Percentiles rank a stretch among this genome's conserved stretches.
These are phyloP conservation scores for Syngnathus scovelli DNA, from an alignment of 2,113 vertebrate species.

Conservation along the genomic window DNA sequence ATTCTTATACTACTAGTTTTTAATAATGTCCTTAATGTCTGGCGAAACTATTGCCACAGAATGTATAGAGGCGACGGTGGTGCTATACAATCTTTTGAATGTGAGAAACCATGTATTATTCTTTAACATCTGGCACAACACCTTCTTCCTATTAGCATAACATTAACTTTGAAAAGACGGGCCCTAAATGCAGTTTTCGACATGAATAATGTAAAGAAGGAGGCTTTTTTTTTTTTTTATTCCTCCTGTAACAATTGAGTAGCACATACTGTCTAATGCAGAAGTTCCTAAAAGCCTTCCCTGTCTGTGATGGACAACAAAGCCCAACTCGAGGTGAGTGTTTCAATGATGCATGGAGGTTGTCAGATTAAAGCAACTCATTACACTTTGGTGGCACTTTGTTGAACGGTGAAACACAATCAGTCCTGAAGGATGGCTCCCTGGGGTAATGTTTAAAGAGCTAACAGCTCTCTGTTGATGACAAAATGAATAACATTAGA, in stretches of 20 bases:
- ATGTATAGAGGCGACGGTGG: slow-evolving; percentile 26
- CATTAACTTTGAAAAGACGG: slow-evolving; percentile 52
- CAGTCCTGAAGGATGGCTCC: slow-evolving; percentile 40
- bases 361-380: slow-evolving; percentile 63
- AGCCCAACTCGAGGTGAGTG: slow-evolving; percentile 50
- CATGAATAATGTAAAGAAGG: slow-evolving; percentile 69
- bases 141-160: slow-evolving; percentile 63
- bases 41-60: not conserved
- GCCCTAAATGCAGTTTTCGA: slow-evolving; percentile 60
- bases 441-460: slow-evolving; percentile 39
- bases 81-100: slow-evolving; percentile 59
- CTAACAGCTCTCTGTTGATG: slow-evolving; percentile 45
- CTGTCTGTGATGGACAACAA: slow-evolving; percentile 43
- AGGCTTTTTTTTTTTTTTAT: slow-evolving; percentile 41
- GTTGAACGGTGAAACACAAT: slow-evolving; percentile 48
- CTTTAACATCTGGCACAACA: slow-evolving; percentile 29
- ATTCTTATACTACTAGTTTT: not conserved
- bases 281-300: slow-evolving; percentile 63
- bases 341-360: slow-evolving; percentile 48
- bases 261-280: slow-evolving; percentile 27
- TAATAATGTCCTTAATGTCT: not conserved
- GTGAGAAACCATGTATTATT: slow-evolving; percentile 43
- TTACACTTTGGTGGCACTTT: slow-evolving; percentile 52
- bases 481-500: slow-evolving; percentile 52
- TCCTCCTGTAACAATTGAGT: slow-evolving; percentile 32